Conservation (phyloP, 2,888 invertebrate genomes). For the Orchestes rusci region DNA sequence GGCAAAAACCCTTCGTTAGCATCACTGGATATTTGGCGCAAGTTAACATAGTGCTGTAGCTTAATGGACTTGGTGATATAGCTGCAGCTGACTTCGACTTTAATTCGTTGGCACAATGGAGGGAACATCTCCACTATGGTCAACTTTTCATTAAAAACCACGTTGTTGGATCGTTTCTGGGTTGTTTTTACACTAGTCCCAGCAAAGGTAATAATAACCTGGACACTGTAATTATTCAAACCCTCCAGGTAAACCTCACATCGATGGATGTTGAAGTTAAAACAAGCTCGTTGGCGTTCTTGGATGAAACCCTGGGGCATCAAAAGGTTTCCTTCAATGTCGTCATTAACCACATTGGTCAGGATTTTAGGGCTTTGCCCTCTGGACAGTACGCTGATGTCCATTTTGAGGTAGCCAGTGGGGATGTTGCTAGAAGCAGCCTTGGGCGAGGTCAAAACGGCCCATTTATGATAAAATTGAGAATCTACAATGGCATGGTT, state of each 20-base stretch:
- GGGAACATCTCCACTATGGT: conserved; percentile 77
- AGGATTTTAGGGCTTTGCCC: conserved; percentile 57
- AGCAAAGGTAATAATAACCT: conserved; percentile 55
- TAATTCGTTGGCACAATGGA: conserved; percentile 65
- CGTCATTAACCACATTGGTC: conserved; percentile 51
- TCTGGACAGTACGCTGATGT: conserved; percentile 65
- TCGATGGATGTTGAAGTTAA: conserved; percentile 50
- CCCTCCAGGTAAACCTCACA: too few species aligned
- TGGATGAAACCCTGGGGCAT: conserved; percentile 49
- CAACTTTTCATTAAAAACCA: conserved; percentile 70
- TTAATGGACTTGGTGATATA: conserved; percentile 40
- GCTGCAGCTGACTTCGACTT: conserved; percentile 54
- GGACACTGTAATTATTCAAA: too few species aligned
- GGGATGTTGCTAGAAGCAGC: conserved; percentile 44
- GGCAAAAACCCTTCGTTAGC: conserved; percentile 60
- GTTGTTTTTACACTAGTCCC: conserved; percentile 49
- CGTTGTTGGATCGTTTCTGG: conserved; percentile 49
- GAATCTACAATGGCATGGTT: too few species aligned
- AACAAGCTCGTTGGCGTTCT: conserved; percentile 49
- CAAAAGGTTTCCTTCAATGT: conserved; percentile 67
- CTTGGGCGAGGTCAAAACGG: conserved; percentile 61
- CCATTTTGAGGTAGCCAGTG: conserved; percentile 75
- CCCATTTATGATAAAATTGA: conserved; percentile 83
- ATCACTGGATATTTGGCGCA: conserved; percentile 53
- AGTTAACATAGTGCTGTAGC: conserved; percentile 48